phyloP scores from a whole-genome alignment of 2,888 invertebrate genomes.

The Apamea epomidion region DNA sequence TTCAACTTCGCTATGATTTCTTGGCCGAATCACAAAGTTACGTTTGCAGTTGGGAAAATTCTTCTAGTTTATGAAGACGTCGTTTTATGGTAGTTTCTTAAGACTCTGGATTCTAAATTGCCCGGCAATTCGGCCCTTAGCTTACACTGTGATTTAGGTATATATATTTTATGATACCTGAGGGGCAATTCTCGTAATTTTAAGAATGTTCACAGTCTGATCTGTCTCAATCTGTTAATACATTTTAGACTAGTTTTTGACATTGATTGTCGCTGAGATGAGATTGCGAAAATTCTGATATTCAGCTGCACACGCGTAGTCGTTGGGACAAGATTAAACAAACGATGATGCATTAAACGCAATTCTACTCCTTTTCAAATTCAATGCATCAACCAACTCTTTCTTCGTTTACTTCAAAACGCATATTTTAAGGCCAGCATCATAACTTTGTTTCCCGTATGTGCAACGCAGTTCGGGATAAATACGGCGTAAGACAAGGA shows the following conservation, averaged over 20 bases:
- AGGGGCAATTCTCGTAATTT: too few species aligned
- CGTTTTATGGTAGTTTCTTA: neutral
- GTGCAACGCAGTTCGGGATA: constrained; percentile 69
- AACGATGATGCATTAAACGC: neutral
- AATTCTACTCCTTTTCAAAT: neutral
- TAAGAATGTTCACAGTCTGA: too few species aligned
- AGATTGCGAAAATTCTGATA: neutral
- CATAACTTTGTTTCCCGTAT: constrained; percentile 42
- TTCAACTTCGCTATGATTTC: constrained; percentile 78
- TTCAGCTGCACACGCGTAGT: neutral
- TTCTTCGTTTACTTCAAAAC: neutral
- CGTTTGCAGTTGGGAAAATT: constrained; percentile 36
- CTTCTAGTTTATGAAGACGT: neutral
- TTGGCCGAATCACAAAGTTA: constrained; percentile 68
- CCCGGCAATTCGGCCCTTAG: too few species aligned
- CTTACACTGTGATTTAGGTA: neutral
- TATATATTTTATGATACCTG: too few species aligned
- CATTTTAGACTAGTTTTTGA: too few species aligned
- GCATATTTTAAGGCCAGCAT: constrained; percentile 27
- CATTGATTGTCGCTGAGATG: too few species aligned
- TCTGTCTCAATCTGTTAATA: too few species aligned
- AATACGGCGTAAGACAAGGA: constrained; percentile 77
- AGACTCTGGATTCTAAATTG: neutral
- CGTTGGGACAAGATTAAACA: neutral
- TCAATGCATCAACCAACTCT: neutral